Evolutionary conservation across 2,113 vertebrate genomes (phyloP).

Genomic region (Sceloporus tristichus): DNA sequence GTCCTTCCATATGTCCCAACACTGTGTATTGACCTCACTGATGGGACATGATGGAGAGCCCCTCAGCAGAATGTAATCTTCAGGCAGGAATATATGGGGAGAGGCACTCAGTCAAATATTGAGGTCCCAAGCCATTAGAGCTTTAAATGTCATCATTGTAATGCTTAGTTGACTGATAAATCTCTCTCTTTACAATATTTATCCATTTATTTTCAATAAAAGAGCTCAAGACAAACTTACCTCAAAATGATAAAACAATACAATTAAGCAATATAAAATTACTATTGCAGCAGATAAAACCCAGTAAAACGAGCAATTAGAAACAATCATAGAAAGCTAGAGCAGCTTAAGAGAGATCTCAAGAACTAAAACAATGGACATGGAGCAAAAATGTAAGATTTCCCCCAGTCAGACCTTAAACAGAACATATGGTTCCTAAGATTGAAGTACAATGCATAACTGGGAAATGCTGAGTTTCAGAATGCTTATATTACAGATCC

Average conservation of each 20-base stretch:
- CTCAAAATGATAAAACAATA: not conserved
- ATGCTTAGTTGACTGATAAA: not conserved
- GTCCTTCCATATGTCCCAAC: too few species aligned
- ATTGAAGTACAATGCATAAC: not conserved
- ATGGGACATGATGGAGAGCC: too few species aligned
- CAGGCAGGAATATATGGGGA: too few species aligned
- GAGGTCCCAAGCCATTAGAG: too few species aligned
- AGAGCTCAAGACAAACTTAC: not conserved
- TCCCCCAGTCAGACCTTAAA: not conserved
- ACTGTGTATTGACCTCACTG: too few species aligned
- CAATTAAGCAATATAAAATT: slow-evolving; percentile 1
- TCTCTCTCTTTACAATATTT: not conserved
- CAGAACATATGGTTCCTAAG: not conserved
- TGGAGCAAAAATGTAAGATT: not conserved
- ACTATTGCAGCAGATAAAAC: not conserved
- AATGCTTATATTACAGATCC: slow-evolving; percentile 15
- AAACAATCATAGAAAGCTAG: not conserved
- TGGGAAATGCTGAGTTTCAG: not conserved
- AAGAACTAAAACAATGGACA: not conserved
- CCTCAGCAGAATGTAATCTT: too few species aligned
- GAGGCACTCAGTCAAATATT: too few species aligned
- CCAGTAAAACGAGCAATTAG: not conserved
- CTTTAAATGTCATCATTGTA: too few species aligned
- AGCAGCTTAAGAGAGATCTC: not conserved
- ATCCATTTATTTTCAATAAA: not conserved